Conservation (phyloP, 2,888 invertebrate genomes). For the Protophormia terraenovae region DNA sequence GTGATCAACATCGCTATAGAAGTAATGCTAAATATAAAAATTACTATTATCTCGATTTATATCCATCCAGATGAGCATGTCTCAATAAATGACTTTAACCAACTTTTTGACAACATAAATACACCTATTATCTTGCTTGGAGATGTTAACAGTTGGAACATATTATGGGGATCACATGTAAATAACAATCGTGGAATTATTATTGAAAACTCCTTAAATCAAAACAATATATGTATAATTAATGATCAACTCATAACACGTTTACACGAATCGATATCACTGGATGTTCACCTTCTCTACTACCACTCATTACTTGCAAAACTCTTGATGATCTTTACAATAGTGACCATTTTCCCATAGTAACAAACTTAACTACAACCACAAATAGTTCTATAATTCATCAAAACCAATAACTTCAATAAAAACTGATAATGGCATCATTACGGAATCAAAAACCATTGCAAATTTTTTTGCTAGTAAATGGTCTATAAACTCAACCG, state of each 20-base stretch:
- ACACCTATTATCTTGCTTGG: background rate
- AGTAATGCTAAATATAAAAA: background rate
- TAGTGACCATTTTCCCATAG: background rate
- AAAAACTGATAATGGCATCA: background rate
- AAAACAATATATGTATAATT: background rate
- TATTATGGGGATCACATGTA: background rate
- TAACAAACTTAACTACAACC: background rate
- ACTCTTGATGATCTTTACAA: background rate
- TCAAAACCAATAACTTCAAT: too few relatives aligned
- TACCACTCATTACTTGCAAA: background rate
- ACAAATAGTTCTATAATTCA: background rate
- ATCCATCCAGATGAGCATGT: background rate
- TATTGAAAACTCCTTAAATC: background rate
- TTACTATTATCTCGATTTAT: background rate
- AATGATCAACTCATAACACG: conserved; percentile 8
- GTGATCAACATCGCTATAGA: background rate
- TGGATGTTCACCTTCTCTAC: background rate
- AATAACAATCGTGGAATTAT: background rate
- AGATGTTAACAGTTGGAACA: background rate
- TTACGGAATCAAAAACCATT: background rate
- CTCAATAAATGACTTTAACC: too few relatives aligned
- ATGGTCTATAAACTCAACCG: conserved; percentile 2
- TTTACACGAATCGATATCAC: conserved; percentile 4
- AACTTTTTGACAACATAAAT: background rate
- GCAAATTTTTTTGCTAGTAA: background rate